Conservation (phyloP, 2,888 invertebrate species). For the Cephus spinipes region DNA sequence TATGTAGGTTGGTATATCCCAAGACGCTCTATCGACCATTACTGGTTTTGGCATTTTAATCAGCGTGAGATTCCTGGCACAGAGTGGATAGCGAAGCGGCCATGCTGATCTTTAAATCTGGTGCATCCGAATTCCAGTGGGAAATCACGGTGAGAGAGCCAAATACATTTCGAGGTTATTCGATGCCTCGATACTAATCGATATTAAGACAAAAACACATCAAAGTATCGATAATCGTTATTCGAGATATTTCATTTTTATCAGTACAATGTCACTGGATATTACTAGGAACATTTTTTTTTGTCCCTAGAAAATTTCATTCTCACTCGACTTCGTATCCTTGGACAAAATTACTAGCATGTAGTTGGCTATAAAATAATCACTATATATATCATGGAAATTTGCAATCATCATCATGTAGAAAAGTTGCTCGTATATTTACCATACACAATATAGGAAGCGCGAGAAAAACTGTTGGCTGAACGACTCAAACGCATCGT, state of each 20-base stretch:
- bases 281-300: not conserved
- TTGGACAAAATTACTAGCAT: too few relatives aligned
- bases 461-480: not conserved
- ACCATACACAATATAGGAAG: not conserved
- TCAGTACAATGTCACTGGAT: not conserved
- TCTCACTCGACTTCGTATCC: too few relatives aligned
- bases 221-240: too few relatives aligned
- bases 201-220: not conserved
- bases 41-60: not conserved
- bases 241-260: too few relatives aligned
- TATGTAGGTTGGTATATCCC: not conserved
- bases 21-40: not conserved
- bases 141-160: not conserved
- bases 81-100: not conserved
- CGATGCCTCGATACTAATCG: not conserved
- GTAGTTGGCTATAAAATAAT: too few relatives aligned
- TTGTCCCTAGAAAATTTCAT: too few relatives aligned
- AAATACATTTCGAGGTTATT: not conserved
- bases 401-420: not conserved
- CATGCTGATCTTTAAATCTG: not conserved
- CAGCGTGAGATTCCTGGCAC: not conserved
- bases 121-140: not conserved
- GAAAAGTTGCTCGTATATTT: not conserved
- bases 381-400: not conserved
- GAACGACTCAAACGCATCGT: not conserved